Evolutionary conservation across 2,113 vertebrate genomes (phyloP), one percentile per base, ranked within the genome.

Genomic region (Hiodon tergisus): DNA sequence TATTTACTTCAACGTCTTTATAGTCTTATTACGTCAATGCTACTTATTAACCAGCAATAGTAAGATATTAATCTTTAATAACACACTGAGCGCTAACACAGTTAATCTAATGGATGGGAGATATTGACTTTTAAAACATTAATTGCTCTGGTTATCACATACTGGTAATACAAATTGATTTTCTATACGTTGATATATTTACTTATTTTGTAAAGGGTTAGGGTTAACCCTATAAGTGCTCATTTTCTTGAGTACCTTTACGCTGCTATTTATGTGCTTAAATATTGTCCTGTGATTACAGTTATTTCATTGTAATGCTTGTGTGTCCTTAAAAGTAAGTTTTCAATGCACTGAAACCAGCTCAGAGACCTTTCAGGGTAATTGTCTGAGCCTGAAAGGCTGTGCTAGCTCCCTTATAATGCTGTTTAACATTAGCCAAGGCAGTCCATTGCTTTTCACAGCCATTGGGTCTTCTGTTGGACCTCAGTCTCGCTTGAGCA

Each of bases 1-100:
- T 76, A 79, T 83, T 51, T 66, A 58, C 48, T n/a, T 70, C 5
- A 69, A 72, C 66, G 8, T 78, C 69, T 74, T 66, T 82, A 77
- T 80, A 58, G 74, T 86, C 83, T 89, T 68, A 88, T 83, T 71
- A 80, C 86, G 88, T 88, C 78, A 81, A 31, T 75, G 6, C 53
- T 74, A 76, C 8, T 46, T 71, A 76, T 73, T 86, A 89, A 88
- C 85, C 79, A 84, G 76, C 77, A 77, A 77, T 61, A 74, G 9
- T 76, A 71, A 83, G 47, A 31, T 31, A 31, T 31, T 69, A 66
- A 76, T 78, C 66, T 59, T 74, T 8, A 78, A 77, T 67, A n/a
- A 62, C 46, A 48, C 8, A 66, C 48, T 63, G 53, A 80, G 50
- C 73, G 78, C 80, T 88, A 86, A 88, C 83, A 9, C 52, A 54